Conservation (phyloP, 1,140 invertebrate genomes). For the Periplaneta americana region DNA sequence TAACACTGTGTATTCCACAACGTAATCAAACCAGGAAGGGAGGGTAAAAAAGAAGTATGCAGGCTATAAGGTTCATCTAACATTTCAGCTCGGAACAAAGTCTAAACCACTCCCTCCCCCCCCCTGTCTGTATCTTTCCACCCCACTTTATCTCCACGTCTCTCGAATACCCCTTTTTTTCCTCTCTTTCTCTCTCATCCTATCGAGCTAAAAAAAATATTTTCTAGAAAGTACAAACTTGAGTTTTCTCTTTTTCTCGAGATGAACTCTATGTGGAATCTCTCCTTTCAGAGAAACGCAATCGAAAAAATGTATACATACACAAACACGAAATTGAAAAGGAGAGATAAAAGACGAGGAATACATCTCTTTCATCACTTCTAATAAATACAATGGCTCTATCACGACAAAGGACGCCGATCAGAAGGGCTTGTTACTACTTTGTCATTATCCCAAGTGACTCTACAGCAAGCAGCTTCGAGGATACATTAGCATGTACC, state of each 20-base stretch:
- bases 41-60: background rate
- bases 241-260: background rate
- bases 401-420: no score
- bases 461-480: no score
- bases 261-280: background rate
- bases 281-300: background rate
- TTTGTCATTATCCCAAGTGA: no score
- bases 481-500: no score
- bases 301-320: background rate
- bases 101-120: background rate
- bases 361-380: background rate
- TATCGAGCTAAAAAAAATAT: background rate
- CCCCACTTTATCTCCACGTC: background rate
- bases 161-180: background rate
- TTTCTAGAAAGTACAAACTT: background rate
- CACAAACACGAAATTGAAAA: no score
- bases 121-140: background rate
- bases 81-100: background rate
- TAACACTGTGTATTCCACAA: background rate
- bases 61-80: background rate
- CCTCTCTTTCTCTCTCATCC: background rate
- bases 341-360: background rate
- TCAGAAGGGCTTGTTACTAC: no score
- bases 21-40: background rate
- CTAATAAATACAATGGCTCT: background rate